Percentiles rank a stretch among this genome's conserved stretches.
Conservation (phyloP, 53 echinoderm and acorn worm species). For the Astropecten irregularis region DNA sequence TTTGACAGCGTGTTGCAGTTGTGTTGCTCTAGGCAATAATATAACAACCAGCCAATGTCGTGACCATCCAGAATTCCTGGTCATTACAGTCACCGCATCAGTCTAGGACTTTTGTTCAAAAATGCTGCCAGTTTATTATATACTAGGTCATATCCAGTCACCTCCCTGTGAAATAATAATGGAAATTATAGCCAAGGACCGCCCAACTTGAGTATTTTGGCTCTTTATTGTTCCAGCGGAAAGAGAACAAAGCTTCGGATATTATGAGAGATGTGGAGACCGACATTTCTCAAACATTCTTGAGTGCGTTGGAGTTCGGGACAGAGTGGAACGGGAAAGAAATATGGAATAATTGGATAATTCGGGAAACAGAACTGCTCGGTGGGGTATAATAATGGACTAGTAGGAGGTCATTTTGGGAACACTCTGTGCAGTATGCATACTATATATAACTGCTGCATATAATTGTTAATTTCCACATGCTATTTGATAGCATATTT, state of each 20-base stretch:
- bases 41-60: background rate
- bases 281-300: conserved; percentile 38
- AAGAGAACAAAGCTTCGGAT: conserved; percentile 24
- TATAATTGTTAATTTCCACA: conserved; percentile 53
- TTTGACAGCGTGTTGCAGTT: conserved; percentile 8
- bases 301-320: conserved; percentile 5
- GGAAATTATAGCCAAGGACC: background rate
- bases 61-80: conserved; percentile 36
- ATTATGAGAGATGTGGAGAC: conserved; percentile 17
- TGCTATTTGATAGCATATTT: conserved; percentile 35
- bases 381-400: conserved; percentile 3
- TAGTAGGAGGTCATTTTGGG: conserved; percentile 33
- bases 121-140: background rate
- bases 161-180: background rate
- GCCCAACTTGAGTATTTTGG: background rate
- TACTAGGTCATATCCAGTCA: background rate
- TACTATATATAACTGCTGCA: conserved; percentile 18
- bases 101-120: background rate
- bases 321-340: background rate
- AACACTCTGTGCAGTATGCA: conserved; percentile 20
- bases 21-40: conserved; percentile 34
- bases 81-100: background rate
- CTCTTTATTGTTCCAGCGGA: conserved; percentile 32
- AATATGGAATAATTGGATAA: conserved; percentile 39
- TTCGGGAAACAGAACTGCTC: conserved; percentile 51